Base-by-base conservation (phyloP, 2,888 invertebrate genomes). In the Stegophylla sp. region DNA sequence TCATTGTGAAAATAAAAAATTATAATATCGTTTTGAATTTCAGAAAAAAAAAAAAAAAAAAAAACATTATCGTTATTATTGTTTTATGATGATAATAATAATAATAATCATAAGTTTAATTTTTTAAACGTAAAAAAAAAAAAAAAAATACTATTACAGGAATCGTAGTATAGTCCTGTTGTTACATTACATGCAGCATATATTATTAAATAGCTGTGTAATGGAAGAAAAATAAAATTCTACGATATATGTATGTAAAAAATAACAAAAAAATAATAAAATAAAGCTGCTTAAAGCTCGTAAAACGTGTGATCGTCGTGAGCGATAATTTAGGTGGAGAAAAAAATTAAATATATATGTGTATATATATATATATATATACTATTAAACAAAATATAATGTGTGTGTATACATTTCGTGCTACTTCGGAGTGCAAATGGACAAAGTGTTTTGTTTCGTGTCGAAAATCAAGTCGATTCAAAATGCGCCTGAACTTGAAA, bases 171-270 rank as follows among this genome's bases (percentile, higher is more conserved):
- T n/a, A 71, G 79, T 79, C 79, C 79, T 79, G 79, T 79, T 79
- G 69, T 79, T 79, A 79, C 79, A 71, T 79, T 79, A 79, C 79
- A 79, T 79, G 79, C 79, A 69, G 79, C 79, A 61, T 79, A 69
- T 77, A 76, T 77, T 71, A 71, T 71, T 79, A 79, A 69, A 71
- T 79, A 61, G 79, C 69, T 79, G 69, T 79, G 61, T 79, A 79
- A 79, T 79, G 69, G 59, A 71, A 71, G 61, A 79, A 71, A 75
- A 79, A 69, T 48, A 79, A 79, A 67, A 59, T 69, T 77, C 77
- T 77, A 77, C 66, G 45, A 28, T 77, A 67, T 77, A 56, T 63
- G 56, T 43, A 63, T 34, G 34, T 34, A 64, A 9, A 76, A 74
- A 73, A 66, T 12, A 45, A 67, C 3, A 23, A 69, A 72, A 73